Conservation (phyloP, 2,888 invertebrate species). For the Athetis lepigone region DNA sequence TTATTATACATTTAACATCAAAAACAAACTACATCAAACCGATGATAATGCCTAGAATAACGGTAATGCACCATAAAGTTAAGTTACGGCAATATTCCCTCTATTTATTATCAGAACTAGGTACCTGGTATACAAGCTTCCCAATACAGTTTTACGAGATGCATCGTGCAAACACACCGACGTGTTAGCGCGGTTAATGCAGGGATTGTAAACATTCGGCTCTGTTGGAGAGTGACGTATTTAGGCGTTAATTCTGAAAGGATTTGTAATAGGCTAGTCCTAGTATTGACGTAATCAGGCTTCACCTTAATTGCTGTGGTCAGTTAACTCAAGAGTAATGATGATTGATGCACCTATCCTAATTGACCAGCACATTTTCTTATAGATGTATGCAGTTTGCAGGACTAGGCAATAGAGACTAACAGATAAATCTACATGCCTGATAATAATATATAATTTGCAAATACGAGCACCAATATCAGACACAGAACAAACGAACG, state of each 20-base stretch:
- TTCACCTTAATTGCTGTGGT: background rate
- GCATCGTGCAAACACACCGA: constrained; percentile 49
- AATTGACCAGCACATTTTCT: too few species aligned
- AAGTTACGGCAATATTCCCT: constrained; percentile 33
- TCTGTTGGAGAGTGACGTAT: constrained; percentile 31
- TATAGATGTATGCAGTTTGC: too few species aligned
- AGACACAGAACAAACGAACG: too few species aligned
- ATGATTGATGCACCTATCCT: too few species aligned
- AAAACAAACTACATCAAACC: constrained; percentile 50
- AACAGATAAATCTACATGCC: too few species aligned
- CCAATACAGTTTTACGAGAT: constrained; percentile 56
- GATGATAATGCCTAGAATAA: constrained; percentile 38
- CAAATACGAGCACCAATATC: too few species aligned
- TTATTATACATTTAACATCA: constrained; percentile 42
- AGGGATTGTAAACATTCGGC: constrained; percentile 50
- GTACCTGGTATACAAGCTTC: constrained; percentile 41
- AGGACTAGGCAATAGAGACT: too few species aligned
- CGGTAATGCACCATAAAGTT: constrained; percentile 37
- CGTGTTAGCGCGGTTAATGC: constrained; percentile 41
- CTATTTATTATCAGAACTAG: constrained; percentile 51
- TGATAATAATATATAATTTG: too few species aligned
- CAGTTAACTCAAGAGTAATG: constrained; percentile 1
- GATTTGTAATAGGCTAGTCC: background rate
- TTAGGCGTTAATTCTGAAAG: constrained; percentile 36
- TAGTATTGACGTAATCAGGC: constrained; percentile 9